Conservation (phyloP, 2,888 invertebrate species). For the Agrenia bidenticulata region DNA sequence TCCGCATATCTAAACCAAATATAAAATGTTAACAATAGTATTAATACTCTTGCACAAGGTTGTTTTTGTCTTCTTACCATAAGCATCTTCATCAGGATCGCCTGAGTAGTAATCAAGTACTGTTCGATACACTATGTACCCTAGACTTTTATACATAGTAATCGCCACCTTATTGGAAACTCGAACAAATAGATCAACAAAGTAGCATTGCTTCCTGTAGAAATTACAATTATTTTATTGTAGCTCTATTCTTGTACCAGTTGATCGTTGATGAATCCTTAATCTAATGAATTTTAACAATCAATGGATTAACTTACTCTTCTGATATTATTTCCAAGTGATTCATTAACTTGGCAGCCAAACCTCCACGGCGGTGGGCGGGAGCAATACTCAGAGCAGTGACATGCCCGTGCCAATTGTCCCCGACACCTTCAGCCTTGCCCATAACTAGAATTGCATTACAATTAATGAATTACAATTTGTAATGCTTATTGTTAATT, state of each 20-base stretch:
- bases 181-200: conserved; percentile 97
- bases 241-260: background rate
- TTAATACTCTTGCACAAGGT: background rate
- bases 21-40: background rate
- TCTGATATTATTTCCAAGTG: conserved; percentile 94
- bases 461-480: conserved; percentile 5
- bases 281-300: background rate
- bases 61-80: conserved; percentile 80
- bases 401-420: conserved; percentile 99
- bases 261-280: conserved; percentile 1
- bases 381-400: conserved; percentile 96
- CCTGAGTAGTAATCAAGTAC: conserved; percentile 98
- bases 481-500: too few species aligned
- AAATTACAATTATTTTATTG: background rate
- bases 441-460: conserved; percentile 83
- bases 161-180: conserved; percentile 97
- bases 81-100: conserved; percentile 97
- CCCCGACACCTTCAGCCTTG: conserved; percentile 92
- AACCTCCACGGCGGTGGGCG: conserved; percentile 84
- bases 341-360: conserved; percentile 91
- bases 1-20: conserved; percentile 91
- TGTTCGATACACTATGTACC: conserved; percentile 93
- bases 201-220: conserved; percentile 86
- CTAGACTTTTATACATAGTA: conserved; percentile 93
- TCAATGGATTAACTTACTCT: conserved; percentile 63